A percentile compares a stretch with the other conserved stretches of the same genome.
phyloP scores from a whole-genome alignment of 35 echinoderm and acorn worm species.

The Hemicentrotus pulcherrimus region DNA sequence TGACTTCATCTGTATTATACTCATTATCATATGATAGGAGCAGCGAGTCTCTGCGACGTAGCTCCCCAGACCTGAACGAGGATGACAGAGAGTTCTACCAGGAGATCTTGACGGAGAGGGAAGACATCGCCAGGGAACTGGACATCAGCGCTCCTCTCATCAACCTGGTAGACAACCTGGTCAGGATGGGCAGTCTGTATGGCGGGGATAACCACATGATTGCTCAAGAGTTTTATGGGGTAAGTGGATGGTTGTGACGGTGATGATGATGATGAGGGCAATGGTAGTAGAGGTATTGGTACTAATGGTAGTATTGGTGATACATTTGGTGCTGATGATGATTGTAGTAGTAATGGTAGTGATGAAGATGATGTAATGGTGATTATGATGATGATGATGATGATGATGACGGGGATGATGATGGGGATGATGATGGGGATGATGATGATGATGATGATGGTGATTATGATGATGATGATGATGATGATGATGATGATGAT shows the following conservation, averaged over 20 bases:
- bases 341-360: background rate
- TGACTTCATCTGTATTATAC: no score
- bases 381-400: background rate
- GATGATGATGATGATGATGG: background rate
- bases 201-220: conserved; percentile 90
- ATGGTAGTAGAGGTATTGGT: background rate
- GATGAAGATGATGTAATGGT: background rate
- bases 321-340: background rate
- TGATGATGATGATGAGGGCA: background rate
- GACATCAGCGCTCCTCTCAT: conserved; percentile 87
- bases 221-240: conserved; percentile 89
- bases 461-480: background rate
- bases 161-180: conserved; percentile 92
- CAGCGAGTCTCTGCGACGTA: conserved; percentile 56
- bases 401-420: background rate
- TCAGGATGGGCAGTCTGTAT: conserved; percentile 93
- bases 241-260: conserved; percentile 44
- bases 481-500: background rate
- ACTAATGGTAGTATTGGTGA: background rate
- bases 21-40: background rate
- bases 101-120: conserved; percentile 72
- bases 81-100: conserved; percentile 73
- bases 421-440: background rate
- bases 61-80: conserved; percentile 70
- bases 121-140: conserved; percentile 72